Evolutionary conservation across 2,797 vertebrate species (phyloP), one percentile per base, ranked within the genome.

Genomic region (Coilia nasus): DNA sequence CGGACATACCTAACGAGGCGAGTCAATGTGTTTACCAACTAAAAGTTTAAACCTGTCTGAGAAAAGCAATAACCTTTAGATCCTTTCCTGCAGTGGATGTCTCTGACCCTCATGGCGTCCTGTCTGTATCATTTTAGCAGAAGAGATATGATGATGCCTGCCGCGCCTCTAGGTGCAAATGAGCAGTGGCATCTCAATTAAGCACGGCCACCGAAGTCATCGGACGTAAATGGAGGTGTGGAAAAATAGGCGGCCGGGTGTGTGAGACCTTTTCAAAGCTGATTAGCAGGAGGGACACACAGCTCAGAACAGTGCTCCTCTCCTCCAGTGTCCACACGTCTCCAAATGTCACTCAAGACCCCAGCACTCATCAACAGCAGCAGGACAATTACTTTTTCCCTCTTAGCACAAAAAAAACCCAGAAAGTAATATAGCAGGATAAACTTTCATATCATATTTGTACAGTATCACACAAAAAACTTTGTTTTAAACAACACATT

Each of bases 101-200:
- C 41, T 85, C n/a, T 86, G 87, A 86, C 87, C 88, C 82, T 84
- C 35, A 15, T 86, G 35, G 81, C 86, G 59, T 41, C 60, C 87
- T 86, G 86, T 88, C 87, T n/a, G 83, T 78, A 86, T 88, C 84
- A 75, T 83, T 90, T 90, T 87, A 62, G 35, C 84, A 64, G 21
- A 54, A 82, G 83, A 83, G 84, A 78, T 88, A 81, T 86, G 88
- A 89, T 4, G 83, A 60, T 82, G 86, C 81, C 89, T 78, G 67
- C 86, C 81, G 44, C 4, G 82, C 25, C 50, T 82, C 83, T 87
- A 59, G 84, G 82, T 50, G 83, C 85, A 88, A 89, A 91, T 89
- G 82, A 88, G 87, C 88, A 89, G 82, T 89, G 88, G 84, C 87
- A 87, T 88, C 85, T 89, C 57, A 90, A 90, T 89, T 90, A 89